These are phyloP conservation scores for Prinia subflava DNA, from an alignment of 2,113 vertebrate genomes.

Conservation along the genomic window DNA sequence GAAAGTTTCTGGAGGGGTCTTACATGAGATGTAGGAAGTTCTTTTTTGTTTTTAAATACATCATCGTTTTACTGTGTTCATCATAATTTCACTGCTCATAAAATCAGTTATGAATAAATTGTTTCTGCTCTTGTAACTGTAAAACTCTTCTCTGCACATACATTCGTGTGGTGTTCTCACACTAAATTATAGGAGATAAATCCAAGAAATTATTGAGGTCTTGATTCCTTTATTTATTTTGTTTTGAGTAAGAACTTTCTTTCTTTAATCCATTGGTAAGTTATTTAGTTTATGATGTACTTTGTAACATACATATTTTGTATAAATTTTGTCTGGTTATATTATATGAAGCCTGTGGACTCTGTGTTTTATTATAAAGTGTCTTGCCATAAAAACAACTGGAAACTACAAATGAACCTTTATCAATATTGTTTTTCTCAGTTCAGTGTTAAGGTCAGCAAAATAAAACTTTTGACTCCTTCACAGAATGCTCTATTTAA, in stretches of 20 bases:
- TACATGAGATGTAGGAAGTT: background rate
- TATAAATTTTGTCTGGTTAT: background rate
- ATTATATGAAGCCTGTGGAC: background rate
- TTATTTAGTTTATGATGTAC: background rate
- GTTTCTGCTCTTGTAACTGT: background rate
- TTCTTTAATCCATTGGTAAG: background rate
- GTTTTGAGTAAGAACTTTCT: background rate
- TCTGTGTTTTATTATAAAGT: background rate
- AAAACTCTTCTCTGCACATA: background rate
- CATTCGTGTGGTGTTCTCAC: background rate
- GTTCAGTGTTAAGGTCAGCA: background rate
- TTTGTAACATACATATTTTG: background rate
- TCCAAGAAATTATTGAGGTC: background rate
- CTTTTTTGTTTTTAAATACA: background rate
- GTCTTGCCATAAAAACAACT: background rate
- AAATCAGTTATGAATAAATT: background rate
- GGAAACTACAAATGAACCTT: background rate
- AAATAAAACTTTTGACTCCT: background rate
- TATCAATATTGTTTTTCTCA: background rate
- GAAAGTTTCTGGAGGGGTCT: background rate
- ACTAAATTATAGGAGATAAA: background rate
- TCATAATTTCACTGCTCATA: background rate
- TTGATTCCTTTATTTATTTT: background rate
- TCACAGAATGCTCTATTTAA: background rate
- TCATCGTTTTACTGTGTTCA: background rate